Conservation (phyloP, 2,113 vertebrate genomes). For the Bambusicola thoracicus region DNA sequence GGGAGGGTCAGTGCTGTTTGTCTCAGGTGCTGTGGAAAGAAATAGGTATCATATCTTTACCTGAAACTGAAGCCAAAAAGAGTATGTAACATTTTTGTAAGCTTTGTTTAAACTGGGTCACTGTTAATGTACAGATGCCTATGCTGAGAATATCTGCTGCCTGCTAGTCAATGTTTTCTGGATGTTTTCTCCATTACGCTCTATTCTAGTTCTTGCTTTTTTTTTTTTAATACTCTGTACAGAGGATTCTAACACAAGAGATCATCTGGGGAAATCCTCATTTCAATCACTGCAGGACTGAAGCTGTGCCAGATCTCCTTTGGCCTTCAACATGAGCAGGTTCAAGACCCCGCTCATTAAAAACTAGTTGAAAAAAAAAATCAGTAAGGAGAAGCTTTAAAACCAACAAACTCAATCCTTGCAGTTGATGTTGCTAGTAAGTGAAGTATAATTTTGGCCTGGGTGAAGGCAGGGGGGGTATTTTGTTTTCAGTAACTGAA, state of each 20-base stretch:
- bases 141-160: neutral
- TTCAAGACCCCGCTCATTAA: neutral
- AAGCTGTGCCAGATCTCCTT: neutral
- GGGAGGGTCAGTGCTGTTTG: slow-evolving; percentile 22
- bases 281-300: neutral
- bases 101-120: neutral
- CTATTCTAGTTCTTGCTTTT: neutral
- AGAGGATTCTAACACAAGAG: neutral
- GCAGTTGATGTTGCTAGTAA: neutral
- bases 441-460: neutral
- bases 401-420: neutral
- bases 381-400: neutral
- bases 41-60: neutral
- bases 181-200: neutral
- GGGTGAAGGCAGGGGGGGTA: neutral
- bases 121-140: neutral
- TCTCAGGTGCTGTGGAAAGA: neutral
- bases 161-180: neutral
- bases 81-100: neutral
- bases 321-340: neutral
- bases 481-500: slow-evolving; percentile 21
- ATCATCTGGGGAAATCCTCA: neutral
- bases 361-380: neutral
- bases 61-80: neutral
- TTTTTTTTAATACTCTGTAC: neutral